Evolutionary conservation across 2,888 invertebrate species (phyloP), one percentile per base, ranked within the genome.

Genomic region (Psylliodes chrysocephalus): DNA sequence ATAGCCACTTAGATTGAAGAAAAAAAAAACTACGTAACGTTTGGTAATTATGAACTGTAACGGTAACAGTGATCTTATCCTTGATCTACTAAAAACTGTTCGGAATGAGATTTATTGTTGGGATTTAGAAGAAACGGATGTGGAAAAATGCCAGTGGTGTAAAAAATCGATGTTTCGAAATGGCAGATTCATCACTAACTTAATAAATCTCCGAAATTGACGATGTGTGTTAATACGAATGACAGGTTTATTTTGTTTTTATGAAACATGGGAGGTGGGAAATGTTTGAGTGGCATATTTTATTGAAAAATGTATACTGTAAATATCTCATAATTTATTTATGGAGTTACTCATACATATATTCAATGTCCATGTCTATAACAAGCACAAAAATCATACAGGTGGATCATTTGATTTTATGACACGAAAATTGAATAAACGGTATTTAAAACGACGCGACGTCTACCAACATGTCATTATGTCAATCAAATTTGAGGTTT

Each of bases 11-110:
- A 47, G n/a, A 19, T 19, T 25, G 19, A 8, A 38, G n/a, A 33
- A 38, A 57, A 35, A n/a, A 22, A 33, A 47, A 56, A 25, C n/a
- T 28, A 8, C 28, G 28, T 10, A 53, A 33, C 33, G 46, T 56
- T 56, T 17, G 44, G 56, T 56, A 56, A 56, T 56, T 56, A 56
- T 56, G 46, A 56, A 42, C 42, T 55, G 55, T 55, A 55, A 55
- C 55, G 44, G 42, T 25, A 25, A 25, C 6, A 46, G 22, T 44
- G 40, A 55, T 55, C 44, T 55, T 42, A 55, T 42, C 56, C 56
- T 56, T 56, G 56, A 56, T 56, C 56, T 33, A 56, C 56, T 56
- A 57, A 57, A 47, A 49, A 18, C 22, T 38, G 47, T 57, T 57
- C 46, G 56, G 19, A 25, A 14, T 19, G 30, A 46, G 30, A 46